Evolutionary conservation across 2,888 invertebrate species (phyloP), one percentile per base, ranked within the genome.

Genomic region (Linnaemya vulpina): DNA sequence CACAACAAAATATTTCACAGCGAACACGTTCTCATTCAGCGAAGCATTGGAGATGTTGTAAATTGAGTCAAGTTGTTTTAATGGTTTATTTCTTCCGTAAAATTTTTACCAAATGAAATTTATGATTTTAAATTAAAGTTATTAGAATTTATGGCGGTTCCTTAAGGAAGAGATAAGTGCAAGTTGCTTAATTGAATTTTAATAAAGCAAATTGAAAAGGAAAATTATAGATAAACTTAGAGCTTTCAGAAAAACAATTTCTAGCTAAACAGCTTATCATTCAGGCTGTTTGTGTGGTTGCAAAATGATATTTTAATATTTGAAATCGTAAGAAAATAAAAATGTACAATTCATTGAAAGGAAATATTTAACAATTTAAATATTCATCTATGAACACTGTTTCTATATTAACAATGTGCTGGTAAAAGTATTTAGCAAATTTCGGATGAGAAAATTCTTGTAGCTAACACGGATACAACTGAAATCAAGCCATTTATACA

Each of bases 71-170:
- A 53, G 22, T 38, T 9, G 20, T 71, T 71, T 53, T 38, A 13
- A 58, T 10, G 53, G 53, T 38, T 17, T 40, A 10, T 15, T 46
- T 40, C 10, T 5, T 60, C 20, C 13, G 25, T 15, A 8, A 1
- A 51, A 38, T 5, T n/a, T 43, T 35, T 65, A 13, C 4, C 43
- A 46, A 30, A 46, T 17, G 30, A 65, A 67, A 76, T 76, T 65
- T 76, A 76, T 76, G 65, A 67, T 46, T 65, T 55, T 46, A 17
- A 67, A 13, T 13, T 0, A 43, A 35, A 43, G 43, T 55, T 43
- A 40, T 20, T 30, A 25, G 65, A 53, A 55, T 30, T 73, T 46
- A 46, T 60, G 11, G 15, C n/a, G 22, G 13, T 40, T 70, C n/a
- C 40, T 17, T 46, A 15, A n/a, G 11, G 9, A 15, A 51, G 17